phyloP scores from a whole-genome alignment of 2,888 invertebrate species.

The Flabesymbios commensalis region DNA sequence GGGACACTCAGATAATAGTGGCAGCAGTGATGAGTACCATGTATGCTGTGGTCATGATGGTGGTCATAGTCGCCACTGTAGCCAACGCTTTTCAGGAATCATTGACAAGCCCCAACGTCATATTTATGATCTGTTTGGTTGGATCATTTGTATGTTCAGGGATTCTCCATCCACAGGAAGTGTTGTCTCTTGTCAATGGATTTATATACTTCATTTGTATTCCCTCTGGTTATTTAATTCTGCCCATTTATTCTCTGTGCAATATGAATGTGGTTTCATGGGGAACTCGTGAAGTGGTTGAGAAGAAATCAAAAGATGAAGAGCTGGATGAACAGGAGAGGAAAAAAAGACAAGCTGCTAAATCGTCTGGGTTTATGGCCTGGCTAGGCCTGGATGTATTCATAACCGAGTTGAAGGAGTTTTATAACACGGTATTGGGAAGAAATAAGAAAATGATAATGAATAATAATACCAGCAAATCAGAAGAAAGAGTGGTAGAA shows the following conservation, averaged over 20 bases:
- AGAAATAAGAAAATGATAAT: not conserved
- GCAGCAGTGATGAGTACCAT: slow-evolving; percentile 39
- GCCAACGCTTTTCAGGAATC: slow-evolving; percentile 38
- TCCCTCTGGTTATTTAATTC: slow-evolving; percentile 90
- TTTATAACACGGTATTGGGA: slow-evolving; percentile 16
- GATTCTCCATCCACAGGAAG: slow-evolving; percentile 86
- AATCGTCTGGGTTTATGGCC: slow-evolving; percentile 22
- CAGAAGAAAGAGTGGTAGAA: not conserved
- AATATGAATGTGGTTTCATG: slow-evolving; percentile 91
- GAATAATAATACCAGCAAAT: no score
- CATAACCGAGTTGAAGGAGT: slow-evolving; percentile 22
- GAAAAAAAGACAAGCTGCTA: slow-evolving; percentile 36
- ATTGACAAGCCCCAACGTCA: slow-evolving; percentile 37
- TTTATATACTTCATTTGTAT: slow-evolving; percentile 84
- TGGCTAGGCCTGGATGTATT: slow-evolving; percentile 22
- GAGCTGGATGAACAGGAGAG: slow-evolving; percentile 78
- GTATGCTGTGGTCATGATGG: slow-evolving; percentile 43
- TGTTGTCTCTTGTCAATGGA: slow-evolving; percentile 67
- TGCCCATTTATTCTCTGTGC: slow-evolving; percentile 87
- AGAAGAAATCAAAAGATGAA: slow-evolving; percentile 44
- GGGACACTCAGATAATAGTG: slow-evolving; percentile 65
- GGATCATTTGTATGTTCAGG: slow-evolving; percentile 96
- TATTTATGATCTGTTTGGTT: slow-evolving; percentile 66
- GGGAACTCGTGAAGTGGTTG: slow-evolving; percentile 83
- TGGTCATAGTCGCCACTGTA: slow-evolving; percentile 42